A percentile compares a stretch with the other conserved stretches of the same genome.
phyloP scores from a whole-genome alignment of 2,797 vertebrate species.

The Rhinichthys osculus region DNA sequence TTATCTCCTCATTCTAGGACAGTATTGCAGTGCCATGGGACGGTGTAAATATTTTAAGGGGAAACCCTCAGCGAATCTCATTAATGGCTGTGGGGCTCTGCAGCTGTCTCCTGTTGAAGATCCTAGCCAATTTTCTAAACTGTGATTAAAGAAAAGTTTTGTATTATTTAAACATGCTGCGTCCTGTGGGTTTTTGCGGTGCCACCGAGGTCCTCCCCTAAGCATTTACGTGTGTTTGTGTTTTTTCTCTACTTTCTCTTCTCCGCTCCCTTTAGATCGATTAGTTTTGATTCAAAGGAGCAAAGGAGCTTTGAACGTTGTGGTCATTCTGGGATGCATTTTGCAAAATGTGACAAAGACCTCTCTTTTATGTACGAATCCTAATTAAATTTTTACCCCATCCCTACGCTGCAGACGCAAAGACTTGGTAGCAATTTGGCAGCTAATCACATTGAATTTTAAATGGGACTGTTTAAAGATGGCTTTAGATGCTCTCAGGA shows the following conservation, averaged over 20 bases:
- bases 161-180: constrained; percentile 82
- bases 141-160: constrained; percentile 89
- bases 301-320: constrained; percentile 80
- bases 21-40: constrained; percentile 81
- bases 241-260: constrained; percentile 63
- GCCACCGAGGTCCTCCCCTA: constrained; percentile 74
- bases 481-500: constrained; percentile 79
- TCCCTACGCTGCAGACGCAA: constrained; percentile 78
- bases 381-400: constrained; percentile 83
- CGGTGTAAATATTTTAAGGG: constrained; percentile 84
- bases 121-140: constrained; percentile 84
- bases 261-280: constrained; percentile 78
- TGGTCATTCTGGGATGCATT: constrained; percentile 83
- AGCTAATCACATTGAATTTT: constrained; percentile 91
- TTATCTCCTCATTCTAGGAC: constrained; percentile 81
- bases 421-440: constrained; percentile 87
- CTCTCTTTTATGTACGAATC: constrained; percentile 85
- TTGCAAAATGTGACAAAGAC: constrained; percentile 83
- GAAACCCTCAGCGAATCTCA: constrained; percentile 81
- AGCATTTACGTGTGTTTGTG: constrained; percentile 57
- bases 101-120: constrained; percentile 79
- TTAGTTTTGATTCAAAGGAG: constrained; percentile 80
- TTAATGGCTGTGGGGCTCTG: constrained; percentile 80
- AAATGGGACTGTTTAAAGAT: constrained; percentile 87
- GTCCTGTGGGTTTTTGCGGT: constrained; percentile 75